Conservation (phyloP, 2,888 invertebrate genomes). For the Torymus tubicola region DNA sequence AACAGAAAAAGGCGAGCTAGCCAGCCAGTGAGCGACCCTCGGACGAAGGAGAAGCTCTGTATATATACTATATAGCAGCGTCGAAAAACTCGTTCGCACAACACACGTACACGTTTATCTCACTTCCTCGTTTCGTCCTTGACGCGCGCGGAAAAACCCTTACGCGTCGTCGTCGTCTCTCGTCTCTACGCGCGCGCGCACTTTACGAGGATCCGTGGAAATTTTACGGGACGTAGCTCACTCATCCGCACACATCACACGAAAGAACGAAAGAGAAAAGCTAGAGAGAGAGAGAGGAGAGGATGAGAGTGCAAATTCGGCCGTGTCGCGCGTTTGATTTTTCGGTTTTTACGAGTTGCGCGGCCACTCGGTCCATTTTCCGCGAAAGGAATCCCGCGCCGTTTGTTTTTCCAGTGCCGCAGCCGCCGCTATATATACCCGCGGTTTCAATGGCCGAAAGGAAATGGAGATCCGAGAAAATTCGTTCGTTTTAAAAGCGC, state of each 20-base stretch:
- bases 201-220: slow-evolving; percentile 47
- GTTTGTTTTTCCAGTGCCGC: slow-evolving; percentile 22
- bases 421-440: not conserved
- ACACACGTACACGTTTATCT: slow-evolving; percentile 45
- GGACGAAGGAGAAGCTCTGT: too few relatives aligned
- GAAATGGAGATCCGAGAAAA: slow-evolving; percentile 49
- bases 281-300: not conserved
- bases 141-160: slow-evolving; percentile 16
- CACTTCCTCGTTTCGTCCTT: not conserved
- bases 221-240: slow-evolving; percentile 47
- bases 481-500: slow-evolving; percentile 34
- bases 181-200: slow-evolving; percentile 20
- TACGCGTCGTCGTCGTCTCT: slow-evolving; percentile 9
- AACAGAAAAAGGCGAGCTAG: too few relatives aligned
- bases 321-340: slow-evolving; percentile 1
- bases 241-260: slow-evolving; percentile 39
- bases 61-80: too few relatives aligned
- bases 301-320: slow-evolving; percentile 32
- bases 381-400: slow-evolving; percentile 15
- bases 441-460: not conserved
- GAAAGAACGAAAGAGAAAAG: not conserved
- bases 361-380: not conserved
- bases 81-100: slow-evolving; percentile 12
- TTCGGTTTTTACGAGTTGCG: slow-evolving; percentile 42
- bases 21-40: too few relatives aligned